A percentile compares a stretch with the other conserved stretches of the same genome.
Evolutionary conservation across 2,113 vertebrate species (phyloP).

Genomic region (Corythornis cristatus): DNA sequence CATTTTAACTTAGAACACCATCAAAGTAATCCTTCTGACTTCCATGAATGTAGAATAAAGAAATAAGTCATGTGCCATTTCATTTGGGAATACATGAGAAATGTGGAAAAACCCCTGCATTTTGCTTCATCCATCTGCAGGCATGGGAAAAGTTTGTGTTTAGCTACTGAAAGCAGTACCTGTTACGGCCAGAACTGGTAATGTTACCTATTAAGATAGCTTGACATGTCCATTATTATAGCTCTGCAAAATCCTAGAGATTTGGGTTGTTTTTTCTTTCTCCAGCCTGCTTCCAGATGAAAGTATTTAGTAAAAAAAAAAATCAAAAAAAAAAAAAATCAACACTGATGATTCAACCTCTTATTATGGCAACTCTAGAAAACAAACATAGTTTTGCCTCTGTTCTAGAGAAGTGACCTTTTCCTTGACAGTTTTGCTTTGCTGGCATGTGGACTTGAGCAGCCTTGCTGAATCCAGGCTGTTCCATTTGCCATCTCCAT

Average conservation of each 20-base stretch:
- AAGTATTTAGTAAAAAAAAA: background rate
- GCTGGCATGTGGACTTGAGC: background rate
- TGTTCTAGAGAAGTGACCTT: slow-evolving; percentile 26
- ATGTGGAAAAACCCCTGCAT: background rate
- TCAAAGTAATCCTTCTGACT: background rate
- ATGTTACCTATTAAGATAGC: background rate
- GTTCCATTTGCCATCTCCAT: background rate
- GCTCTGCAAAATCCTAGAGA: background rate
- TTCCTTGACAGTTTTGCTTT: background rate
- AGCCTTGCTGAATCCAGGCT: background rate
- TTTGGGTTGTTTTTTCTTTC: background rate
- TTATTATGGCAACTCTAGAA: background rate
- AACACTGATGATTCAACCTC: background rate
- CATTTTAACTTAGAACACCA: too few species aligned
- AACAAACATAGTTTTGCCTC: slow-evolving; percentile 1
- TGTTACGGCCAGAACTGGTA: background rate
- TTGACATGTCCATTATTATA: background rate
- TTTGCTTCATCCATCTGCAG: background rate
- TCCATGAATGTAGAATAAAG: background rate
- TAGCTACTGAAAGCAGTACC: background rate
- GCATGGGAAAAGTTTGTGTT: background rate
- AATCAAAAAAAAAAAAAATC: background rate
- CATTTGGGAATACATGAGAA: background rate
- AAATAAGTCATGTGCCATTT: fast-evolving
- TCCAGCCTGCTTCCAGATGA: background rate